Conservation (phyloP, 2,888 invertebrate species). For the Arge pagana region DNA sequence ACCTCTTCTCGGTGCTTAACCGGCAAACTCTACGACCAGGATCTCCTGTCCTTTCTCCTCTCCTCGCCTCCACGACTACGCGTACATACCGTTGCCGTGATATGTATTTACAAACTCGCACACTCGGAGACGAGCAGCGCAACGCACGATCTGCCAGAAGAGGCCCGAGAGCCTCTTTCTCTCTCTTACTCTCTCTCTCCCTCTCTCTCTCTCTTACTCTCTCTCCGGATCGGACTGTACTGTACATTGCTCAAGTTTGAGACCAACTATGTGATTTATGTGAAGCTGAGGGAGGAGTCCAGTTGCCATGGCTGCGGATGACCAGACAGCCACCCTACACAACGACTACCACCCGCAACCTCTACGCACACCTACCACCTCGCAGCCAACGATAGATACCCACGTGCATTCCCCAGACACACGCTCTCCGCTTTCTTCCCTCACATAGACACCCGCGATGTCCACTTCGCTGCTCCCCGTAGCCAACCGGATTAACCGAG, state of each 20-base stretch:
- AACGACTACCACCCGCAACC: conserved; percentile 9
- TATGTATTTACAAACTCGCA: conserved; percentile 7
- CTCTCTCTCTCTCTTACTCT: conserved; percentile 21
- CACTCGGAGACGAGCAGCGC: conserved; percentile 1
- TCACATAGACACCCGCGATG: conserved; percentile 7
- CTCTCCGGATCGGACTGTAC: conserved; percentile 14
- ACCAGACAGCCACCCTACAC: conserved; percentile 22
- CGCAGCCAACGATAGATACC: not conserved
- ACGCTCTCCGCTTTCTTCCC: not conserved
- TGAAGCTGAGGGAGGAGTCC: conserved; percentile 45
- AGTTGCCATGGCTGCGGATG: conserved; percentile 39
- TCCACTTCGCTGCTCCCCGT: conserved; percentile 1
- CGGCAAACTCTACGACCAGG: too few species aligned
- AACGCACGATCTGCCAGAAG: conserved; percentile 5
- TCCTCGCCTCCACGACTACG: not conserved
- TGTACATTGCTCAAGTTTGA: conserved; percentile 35
- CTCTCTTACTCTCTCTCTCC: conserved; percentile 24
- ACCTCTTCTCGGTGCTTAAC: too few species aligned
- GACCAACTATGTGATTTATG: conserved; percentile 49
- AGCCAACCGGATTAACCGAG: conserved; percentile 21
- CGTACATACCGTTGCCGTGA: not conserved
- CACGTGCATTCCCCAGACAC: not conserved
- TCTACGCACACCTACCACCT: not conserved
- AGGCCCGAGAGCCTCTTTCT: conserved; percentile 17
- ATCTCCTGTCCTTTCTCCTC: not conserved